Conservation (phyloP, 2,113 vertebrate genomes). For the Irena cyanogastra region DNA sequence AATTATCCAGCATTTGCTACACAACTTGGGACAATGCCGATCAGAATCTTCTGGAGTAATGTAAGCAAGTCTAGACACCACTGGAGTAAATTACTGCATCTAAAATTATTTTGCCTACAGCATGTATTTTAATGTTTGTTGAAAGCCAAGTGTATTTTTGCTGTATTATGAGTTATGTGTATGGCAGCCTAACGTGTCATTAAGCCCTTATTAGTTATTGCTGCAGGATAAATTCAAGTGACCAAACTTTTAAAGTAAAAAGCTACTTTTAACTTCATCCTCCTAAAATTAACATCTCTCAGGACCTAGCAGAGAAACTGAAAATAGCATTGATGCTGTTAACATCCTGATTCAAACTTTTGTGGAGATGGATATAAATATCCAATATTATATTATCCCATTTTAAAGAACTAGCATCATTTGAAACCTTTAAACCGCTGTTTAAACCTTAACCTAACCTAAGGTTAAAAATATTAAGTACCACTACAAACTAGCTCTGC, state of each 20-base stretch:
- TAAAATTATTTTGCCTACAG: neutral
- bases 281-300: neutral
- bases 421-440: neutral
- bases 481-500: neutral
- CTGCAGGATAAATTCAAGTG: neutral
- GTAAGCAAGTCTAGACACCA: slow-evolving; percentile 23
- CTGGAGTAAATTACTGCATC: neutral
- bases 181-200: neutral
- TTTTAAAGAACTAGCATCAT: neutral
- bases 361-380: neutral
- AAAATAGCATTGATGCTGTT: neutral
- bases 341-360: neutral
- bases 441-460: neutral
- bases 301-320: neutral
- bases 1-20: neutral
- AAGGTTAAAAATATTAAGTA: neutral
- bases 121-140: neutral
- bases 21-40: neutral
- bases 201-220: neutral
- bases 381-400: neutral
- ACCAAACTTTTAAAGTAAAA: neutral
- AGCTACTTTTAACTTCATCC: neutral
- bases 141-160: neutral
- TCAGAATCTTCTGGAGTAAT: slow-evolving; percentile 24
- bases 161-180: neutral